Evolutionary conservation across 2,797 vertebrate genomes (phyloP).

Genomic region (Hippoglossus hippoglossus): DNA sequence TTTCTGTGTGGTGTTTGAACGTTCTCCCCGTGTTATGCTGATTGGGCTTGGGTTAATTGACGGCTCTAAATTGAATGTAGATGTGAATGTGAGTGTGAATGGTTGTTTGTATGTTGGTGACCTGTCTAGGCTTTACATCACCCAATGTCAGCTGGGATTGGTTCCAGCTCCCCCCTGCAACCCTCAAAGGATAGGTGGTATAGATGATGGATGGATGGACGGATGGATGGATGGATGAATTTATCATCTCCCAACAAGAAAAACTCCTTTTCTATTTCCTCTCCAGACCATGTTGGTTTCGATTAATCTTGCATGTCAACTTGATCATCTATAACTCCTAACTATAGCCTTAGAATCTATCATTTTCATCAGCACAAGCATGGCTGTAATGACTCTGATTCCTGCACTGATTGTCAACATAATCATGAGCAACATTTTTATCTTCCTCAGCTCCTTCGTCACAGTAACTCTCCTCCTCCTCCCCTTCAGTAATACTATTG

Average conservation of each 20-base stretch:
- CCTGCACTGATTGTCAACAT: slow-evolving; percentile 45
- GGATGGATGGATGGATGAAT: background rate
- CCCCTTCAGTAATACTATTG: slow-evolving; percentile 19
- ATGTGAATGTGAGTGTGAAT: no score
- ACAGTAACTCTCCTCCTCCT: slow-evolving; percentile 43
- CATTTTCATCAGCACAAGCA: slow-evolving; percentile 58
- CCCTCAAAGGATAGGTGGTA: no score
- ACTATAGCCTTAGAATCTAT: slow-evolving; percentile 36
- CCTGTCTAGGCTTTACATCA: no score
- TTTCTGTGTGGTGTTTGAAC: no score
- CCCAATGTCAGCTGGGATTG: no score
- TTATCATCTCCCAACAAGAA: background rate
- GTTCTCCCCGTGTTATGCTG: no score
- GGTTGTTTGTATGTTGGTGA: no score
- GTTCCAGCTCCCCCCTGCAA: no score
- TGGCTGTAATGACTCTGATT: slow-evolving; percentile 51
- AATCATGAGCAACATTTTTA: slow-evolving; percentile 41
- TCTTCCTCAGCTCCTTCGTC: slow-evolving; percentile 42
- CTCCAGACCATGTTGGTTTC: slow-evolving; percentile 25
- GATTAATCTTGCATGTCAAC: slow-evolving; percentile 34
- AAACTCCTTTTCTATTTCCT: background rate
- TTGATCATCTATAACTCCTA: slow-evolving; percentile 16
- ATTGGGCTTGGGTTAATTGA: no score
- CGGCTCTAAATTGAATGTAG: no score
- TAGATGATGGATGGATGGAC: background rate